Base-by-base conservation (phyloP, 1,140 invertebrate genomes). In the Gryon sp. region DNA sequence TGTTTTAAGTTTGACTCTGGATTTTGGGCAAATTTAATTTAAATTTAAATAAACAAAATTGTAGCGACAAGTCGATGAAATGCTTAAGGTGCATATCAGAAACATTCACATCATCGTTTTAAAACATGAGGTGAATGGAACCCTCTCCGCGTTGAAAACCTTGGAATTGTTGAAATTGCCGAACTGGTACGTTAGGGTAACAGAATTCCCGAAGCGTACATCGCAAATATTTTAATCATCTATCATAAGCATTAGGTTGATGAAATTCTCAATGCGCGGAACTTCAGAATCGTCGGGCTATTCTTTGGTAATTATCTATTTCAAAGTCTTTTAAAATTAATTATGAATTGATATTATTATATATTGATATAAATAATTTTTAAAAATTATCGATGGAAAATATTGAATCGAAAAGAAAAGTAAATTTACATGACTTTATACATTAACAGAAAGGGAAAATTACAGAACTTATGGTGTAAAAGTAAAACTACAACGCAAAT, bases 201-300 rank as follows among this genome's bases (percentile, higher is more conserved):
- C 60, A 50, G 60, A 63, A 63, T 63, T 63, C 59, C 59, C 60
- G 60, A 52, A 63, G 60, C 46, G 46, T 15, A 52, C 45, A 34
- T 41, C 45, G 36, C 22, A 63, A 63, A 63, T 63, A 63, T 63
- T 63, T 63, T 63, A 63, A 52, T 63, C 45, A 63, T 63, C 60
- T 24, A 52, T 52, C 60, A 52, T 63, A 32, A 63, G 60, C 60
- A 63, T 52, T 41, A 43, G 43, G 59, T 32, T 20, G 34, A 63
- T 41, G 34, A 41, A 63, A 52, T 63, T 63, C 59, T 48, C 59
- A 52, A 41, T 50, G 59, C 24, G 11, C 46, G 26, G 34, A 63
- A 52, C 46, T 62, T 57, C 6, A n/a, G 19, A 22, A 59, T 59
- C 24, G 30, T 30, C 45, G 9, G 9, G 11, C 11, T 30, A 20